Conservation (phyloP, 1,140 invertebrate species). For the Leptinotarsa defecta region DNA sequence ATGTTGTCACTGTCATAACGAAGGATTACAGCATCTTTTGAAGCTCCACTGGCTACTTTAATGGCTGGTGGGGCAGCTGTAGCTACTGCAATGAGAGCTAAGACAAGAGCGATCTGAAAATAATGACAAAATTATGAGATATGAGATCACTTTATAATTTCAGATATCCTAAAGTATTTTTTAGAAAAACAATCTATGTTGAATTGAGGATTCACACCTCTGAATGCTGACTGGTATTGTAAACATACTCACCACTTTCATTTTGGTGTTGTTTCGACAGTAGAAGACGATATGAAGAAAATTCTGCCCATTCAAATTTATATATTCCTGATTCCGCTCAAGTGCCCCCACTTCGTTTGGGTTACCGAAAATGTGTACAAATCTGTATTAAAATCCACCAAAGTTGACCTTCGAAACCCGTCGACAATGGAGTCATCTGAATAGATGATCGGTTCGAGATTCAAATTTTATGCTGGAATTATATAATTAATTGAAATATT, state of each 20-base stretch:
- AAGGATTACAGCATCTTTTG: slow-evolving; percentile 40
- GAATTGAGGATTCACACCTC: not conserved
- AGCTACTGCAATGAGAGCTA: slow-evolving; percentile 49
- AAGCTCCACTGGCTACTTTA: not conserved
- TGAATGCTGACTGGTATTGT: not conserved
- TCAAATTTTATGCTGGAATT: too few relatives aligned
- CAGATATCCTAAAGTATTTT: not conserved
- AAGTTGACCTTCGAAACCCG: too few relatives aligned
- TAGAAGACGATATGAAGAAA: not conserved
- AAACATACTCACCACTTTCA: not conserved
- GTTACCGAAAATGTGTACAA: too few relatives aligned
- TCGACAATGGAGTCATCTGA: too few relatives aligned
- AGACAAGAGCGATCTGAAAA: slow-evolving; percentile 48
- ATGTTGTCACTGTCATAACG: slow-evolving; percentile 52
- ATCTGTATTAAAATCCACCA: too few relatives aligned
- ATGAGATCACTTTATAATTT: not conserved
- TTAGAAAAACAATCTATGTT: not conserved
- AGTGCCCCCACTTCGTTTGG: too few relatives aligned
- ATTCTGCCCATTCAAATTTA: not conserved
- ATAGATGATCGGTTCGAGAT: too few relatives aligned
- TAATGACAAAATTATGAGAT: not conserved
- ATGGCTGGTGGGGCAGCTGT: slow-evolving; percentile 39
- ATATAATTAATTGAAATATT: too few relatives aligned
- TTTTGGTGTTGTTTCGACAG: not conserved
- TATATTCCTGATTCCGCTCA: not conserved